These are phyloP conservation scores for Acanthacorydalis orientalis DNA, from an alignment of 2,888 invertebrate species.

Conservation along the genomic window DNA sequence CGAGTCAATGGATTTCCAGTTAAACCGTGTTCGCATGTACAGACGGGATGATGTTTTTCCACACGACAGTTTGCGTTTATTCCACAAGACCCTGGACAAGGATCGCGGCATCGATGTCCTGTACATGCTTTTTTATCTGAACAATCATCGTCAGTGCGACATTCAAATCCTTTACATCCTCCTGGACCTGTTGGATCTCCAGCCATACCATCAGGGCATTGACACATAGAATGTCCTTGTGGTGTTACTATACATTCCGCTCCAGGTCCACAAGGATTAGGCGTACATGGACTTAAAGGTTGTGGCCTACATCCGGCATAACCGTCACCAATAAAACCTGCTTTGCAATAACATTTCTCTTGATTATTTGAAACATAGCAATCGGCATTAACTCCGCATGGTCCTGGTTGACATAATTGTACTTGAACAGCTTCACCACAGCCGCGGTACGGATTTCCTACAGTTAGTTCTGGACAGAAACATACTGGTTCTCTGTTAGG, in stretches of 20 bases:
- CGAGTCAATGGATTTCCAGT: conserved; percentile 63
- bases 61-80: conserved; percentile 55
- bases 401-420: conserved; percentile 60
- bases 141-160: conserved; percentile 66
- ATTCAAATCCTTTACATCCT: conserved; percentile 66
- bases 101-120: conserved; percentile 62
- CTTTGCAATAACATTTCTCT: conserved; percentile 69
- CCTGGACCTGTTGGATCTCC: conserved; percentile 56
- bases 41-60: conserved; percentile 64
- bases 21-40: conserved; percentile 52
- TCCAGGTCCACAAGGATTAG: conserved; percentile 67
- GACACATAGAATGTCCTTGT: conserved; percentile 53
- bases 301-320: conserved; percentile 57
- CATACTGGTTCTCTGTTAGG: conserved; percentile 63
- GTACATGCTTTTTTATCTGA: conserved; percentile 55
- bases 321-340: conserved; percentile 62
- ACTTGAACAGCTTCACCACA: conserved; percentile 46
- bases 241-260: conserved; percentile 52
- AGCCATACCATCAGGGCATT: conserved; percentile 55
- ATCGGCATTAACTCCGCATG: conserved; percentile 67
- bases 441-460: conserved; percentile 68
- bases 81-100: conserved; percentile 70
- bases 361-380: conserved; percentile 68
- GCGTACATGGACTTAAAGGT: conserved; percentile 52
- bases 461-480: conserved; percentile 65